A percentile compares a stretch with the other conserved stretches of the same genome.
phyloP scores from a whole-genome alignment of 2,113 vertebrate genomes.

The Ascaphus truei region DNA sequence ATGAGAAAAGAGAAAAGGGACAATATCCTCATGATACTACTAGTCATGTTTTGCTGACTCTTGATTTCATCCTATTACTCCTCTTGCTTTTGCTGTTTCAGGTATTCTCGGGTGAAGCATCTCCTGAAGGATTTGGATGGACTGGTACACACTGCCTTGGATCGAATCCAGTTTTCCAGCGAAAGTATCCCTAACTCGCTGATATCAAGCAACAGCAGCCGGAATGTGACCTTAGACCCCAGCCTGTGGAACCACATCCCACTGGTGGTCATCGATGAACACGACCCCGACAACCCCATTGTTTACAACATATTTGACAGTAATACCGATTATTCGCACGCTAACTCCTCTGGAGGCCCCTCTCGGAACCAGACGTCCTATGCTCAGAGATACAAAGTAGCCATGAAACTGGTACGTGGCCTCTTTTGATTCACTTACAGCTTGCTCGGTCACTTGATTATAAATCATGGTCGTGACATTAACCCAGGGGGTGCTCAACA shows the following conservation, averaged over 20 bases:
- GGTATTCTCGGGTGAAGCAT: conserved; percentile 61
- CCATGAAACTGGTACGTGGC: conserved; percentile 64
- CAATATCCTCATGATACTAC: no score
- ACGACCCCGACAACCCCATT: conserved; percentile 40
- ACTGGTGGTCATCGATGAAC: conserved; percentile 63
- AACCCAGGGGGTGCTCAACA: no score
- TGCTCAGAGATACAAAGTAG: conserved; percentile 60
- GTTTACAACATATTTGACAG: conserved; percentile 55
- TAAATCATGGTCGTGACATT: no score
- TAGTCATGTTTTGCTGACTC: no score
- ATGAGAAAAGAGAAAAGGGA: no score
- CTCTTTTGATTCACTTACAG: no score
- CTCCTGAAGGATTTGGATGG: conserved; percentile 63
- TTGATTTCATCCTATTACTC: no score
- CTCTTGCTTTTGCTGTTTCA: conserved; percentile 38
- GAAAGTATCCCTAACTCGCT: fast-evolving
- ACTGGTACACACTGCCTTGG: conserved; percentile 56
- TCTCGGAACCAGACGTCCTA: fast-evolving
- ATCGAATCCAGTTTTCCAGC: conserved; percentile 53
- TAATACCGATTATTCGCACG: conserved; percentile 24
- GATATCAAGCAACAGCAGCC: neutral
- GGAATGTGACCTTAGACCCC: conserved; percentile 23
- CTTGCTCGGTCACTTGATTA: no score
- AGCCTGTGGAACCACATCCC: conserved; percentile 66
- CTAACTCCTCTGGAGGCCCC: neutral